Percentiles rank a stretch among this genome's conserved stretches.
Evolutionary conservation across 2,797 vertebrate species (phyloP).

Genomic region (Sebastes wilsoni): DNA sequence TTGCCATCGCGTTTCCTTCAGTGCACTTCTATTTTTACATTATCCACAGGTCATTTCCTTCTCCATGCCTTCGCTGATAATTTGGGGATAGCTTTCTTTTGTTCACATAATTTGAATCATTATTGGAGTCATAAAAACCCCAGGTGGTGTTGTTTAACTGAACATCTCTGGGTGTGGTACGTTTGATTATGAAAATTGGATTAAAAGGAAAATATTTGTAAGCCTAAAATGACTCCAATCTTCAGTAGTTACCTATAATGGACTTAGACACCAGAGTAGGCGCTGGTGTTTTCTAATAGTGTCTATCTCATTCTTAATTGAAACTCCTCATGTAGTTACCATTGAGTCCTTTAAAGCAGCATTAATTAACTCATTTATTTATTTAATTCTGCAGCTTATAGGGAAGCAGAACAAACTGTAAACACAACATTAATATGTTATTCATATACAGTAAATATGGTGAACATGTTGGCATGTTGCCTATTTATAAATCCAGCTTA

Average conservation of each 20-base stretch:
- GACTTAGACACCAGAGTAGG: neutral
- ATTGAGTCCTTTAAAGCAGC: neutral
- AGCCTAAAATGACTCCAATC: neutral
- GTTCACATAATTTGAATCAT: conserved; percentile 23
- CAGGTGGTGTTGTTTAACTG: neutral
- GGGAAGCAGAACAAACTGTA: neutral
- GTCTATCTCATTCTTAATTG: conserved; percentile 1
- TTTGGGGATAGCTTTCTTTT: conserved; percentile 20
- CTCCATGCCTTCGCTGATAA: conserved; percentile 2
- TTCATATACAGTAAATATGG: neutral
- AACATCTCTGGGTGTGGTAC: neutral
- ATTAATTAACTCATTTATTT: neutral
- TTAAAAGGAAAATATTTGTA: neutral
- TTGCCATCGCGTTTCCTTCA: conserved; percentile 41
- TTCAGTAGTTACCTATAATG: conserved; percentile 12
- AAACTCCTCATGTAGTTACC: neutral
- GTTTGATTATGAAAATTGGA: neutral
- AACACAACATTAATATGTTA: neutral
- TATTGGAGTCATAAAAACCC: neutral
- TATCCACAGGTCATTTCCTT: conserved; percentile 49
- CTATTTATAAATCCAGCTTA: neutral
- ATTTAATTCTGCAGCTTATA: neutral
- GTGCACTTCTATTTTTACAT: conserved; percentile 42
- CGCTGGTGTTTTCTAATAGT: neutral
- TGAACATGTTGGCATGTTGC: neutral